Evolutionary conservation across 2,888 invertebrate genomes (phyloP).

Genomic region (Dryobota labecula): DNA sequence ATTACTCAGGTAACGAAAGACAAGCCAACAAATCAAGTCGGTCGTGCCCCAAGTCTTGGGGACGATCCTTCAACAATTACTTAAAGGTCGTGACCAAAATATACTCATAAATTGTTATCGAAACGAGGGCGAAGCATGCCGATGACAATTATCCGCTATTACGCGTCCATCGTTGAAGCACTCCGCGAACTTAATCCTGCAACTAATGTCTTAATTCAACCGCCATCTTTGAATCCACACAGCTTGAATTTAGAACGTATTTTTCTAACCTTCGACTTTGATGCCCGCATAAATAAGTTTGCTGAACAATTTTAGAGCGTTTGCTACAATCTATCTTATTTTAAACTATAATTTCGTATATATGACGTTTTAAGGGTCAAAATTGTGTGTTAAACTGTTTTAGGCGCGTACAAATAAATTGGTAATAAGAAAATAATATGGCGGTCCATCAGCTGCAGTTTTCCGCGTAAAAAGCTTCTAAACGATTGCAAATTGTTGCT

Average conservation of each 20-base stretch:
- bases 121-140: conserved; percentile 77
- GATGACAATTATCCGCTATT: conserved; percentile 86
- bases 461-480: conserved; percentile 70
- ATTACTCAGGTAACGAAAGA: conserved; percentile 49
- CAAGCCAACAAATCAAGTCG: conserved; percentile 69
- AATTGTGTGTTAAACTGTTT: conserved; percentile 16
- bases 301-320: conserved; percentile 47
- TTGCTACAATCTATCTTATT: conserved; percentile 1
- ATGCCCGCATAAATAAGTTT: conserved; percentile 52
- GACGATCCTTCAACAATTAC: conserved; percentile 81
- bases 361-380: conserved; percentile 10
- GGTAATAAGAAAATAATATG: conserved; percentile 64
- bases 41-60: conserved; percentile 72
- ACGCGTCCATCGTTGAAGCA: conserved; percentile 72
- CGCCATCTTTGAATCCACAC: conserved; percentile 33
- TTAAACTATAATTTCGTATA: conserved; percentile 15
- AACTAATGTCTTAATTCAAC: conserved; percentile 54
- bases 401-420: conserved; percentile 21
- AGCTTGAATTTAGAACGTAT: conserved; percentile 49
- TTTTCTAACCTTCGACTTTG: conserved; percentile 46
- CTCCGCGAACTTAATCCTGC: conserved; percentile 57
- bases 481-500: conserved; percentile 73
- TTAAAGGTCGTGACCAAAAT: conserved; percentile 84
- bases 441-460: conserved; percentile 66
- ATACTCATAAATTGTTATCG: conserved; percentile 83